Base-by-base conservation (phyloP, 1,140 invertebrate species). In the Tetragonula clypearis region DNA sequence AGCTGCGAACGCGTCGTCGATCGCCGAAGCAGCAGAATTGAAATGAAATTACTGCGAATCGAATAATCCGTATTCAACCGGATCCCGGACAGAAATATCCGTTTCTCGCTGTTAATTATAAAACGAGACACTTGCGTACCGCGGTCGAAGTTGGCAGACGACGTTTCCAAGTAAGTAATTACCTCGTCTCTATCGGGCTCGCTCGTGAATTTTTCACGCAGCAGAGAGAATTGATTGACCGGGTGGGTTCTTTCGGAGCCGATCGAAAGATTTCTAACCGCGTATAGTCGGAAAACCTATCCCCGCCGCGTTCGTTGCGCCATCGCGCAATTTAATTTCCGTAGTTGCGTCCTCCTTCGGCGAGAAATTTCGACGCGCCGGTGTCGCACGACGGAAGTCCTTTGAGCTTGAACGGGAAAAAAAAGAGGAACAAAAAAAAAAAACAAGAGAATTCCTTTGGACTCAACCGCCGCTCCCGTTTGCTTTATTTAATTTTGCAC, bases 401-500 rank as follows among this genome's bases (percentile, higher is more conserved):
- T 71, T 71, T 41, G 68, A 41, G 26, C 41, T 8, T 8, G n/a
- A 1, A 21, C 68, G 68, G 8, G 1, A 11, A 23, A 8, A 12
- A 15, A 65, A 5, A 41, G 4, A 71, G n/a, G n/a, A n/a, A n/a
- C n/a, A n/a, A n/a, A 71, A 71, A 21, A 71, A 35, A 35, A 35
- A 35, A 30, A 30, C 30, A 30, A 30, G 30, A 30, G 30, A 71
- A 71, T 41, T 71, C 35, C 41, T 41, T 71, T 41, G 35, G 68
- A 71, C 68, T 11, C 11, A 5, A 17, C 35, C 11, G 19, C 35
- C 17, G 26, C 26, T 17, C 66, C 66, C 11, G 14, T 81, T 73
- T 53, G 35, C 58, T 75, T 55, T 62, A 75, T 75, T 82, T 82
- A 53, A 75, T 82, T 74, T 65, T 65, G 19, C 79, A 53, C 56